These are phyloP conservation scores for Rhodinocichla rosea DNA, from an alignment of 2,113 vertebrate genomes.

Conservation along the genomic window DNA sequence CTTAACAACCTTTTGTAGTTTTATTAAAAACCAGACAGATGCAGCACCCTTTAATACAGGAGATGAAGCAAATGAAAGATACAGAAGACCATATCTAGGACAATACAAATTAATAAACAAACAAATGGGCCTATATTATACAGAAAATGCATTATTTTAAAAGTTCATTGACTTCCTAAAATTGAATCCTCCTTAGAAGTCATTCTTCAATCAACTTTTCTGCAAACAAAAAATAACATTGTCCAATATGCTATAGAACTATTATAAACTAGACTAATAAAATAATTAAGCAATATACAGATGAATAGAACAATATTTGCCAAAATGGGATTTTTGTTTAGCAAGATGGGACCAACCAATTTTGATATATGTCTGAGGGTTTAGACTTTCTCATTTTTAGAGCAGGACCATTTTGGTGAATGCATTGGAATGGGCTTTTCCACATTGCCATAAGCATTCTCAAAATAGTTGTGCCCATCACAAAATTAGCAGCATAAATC, in stretches of 20 bases:
- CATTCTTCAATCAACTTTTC: not conserved
- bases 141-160: not conserved
- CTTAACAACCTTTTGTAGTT: not conserved
- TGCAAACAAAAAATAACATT: not conserved
- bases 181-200: not conserved
- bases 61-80: not conserved
- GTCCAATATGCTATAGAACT: not conserved
- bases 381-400: not conserved
- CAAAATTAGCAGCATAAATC: not conserved
- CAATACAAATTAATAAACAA: not conserved
- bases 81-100: not conserved
- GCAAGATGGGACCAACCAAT: not conserved
- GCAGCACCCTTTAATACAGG: not conserved
- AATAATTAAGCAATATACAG: not conserved
- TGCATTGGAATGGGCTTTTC: not conserved
- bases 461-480: not conserved
- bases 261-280: not conserved
- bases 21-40: not conserved
- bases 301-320: not conserved
- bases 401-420: not conserved
- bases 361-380: not conserved
- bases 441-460: not conserved
- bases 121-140: not conserved
- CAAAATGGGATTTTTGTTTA: not conserved
- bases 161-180: not conserved